These are phyloP conservation scores for Dastarcus helophoroides DNA, from an alignment of 2,888 invertebrate species.

Conservation along the genomic window DNA sequence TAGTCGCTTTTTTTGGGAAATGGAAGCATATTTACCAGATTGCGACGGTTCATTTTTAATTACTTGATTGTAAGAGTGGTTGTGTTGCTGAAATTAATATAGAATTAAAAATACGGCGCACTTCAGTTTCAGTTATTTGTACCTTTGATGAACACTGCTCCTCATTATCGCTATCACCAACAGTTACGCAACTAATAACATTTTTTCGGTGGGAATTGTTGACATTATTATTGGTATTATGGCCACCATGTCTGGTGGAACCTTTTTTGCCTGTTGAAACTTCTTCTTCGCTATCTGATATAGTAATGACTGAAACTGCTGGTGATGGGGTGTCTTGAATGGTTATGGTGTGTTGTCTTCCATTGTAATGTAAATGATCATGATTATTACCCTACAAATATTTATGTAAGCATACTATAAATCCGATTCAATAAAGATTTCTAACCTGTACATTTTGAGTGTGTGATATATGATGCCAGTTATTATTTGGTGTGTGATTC, in stretches of 20 bases:
- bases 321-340: conserved; percentile 93
- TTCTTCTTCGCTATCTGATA: conserved; percentile 92
- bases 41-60: conserved; percentile 44
- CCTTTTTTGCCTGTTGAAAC: conserved; percentile 27
- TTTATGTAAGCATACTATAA: no score
- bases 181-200: conserved; percentile 67
- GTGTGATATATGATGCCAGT: conserved; percentile 36
- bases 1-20: conserved; percentile 81
- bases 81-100: conserved; percentile 29
- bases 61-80: conserved; percentile 20
- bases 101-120: no score
- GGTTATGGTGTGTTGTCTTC: conserved; percentile 76
- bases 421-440: no score
- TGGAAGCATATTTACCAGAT: conserved; percentile 41
- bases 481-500: conserved; percentile 30
- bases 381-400: conserved; percentile 7
- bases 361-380: conserved; percentile 16
- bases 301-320: conserved; percentile 88
- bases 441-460: conserved; percentile 23
- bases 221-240: conserved; percentile 14
- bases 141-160: conserved; percentile 45
- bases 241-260: conserved; percentile 19
- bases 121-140: conserved; percentile 15
- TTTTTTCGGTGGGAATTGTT: conserved; percentile 47
- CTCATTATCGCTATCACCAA: conserved; percentile 63